Conservation (phyloP, 2,797 vertebrate species). For the Anguilla obscura region DNA sequence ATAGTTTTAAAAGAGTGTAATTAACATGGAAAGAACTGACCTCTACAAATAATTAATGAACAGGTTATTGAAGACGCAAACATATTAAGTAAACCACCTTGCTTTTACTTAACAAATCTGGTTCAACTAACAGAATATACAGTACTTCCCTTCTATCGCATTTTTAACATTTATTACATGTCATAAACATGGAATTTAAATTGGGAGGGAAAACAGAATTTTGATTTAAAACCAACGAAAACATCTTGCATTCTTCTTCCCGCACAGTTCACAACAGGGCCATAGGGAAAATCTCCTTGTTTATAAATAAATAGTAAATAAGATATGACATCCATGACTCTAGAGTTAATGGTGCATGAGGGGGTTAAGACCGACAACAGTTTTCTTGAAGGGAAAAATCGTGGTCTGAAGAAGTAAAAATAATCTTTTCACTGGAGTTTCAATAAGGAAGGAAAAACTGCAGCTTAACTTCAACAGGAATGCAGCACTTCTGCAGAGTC, state of each 20-base stretch:
- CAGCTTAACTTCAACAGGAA: neutral
- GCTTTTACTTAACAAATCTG: neutral
- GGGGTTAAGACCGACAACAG: neutral
- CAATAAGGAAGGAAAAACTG: neutral
- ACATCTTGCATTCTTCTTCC: neutral
- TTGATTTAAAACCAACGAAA: neutral
- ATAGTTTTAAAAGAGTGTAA: slow-evolving; percentile 1
- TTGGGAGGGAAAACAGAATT: neutral
- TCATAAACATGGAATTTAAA: neutral
- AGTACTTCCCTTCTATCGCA: neutral
- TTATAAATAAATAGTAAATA: neutral
- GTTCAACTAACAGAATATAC: neutral
- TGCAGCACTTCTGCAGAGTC: neutral
- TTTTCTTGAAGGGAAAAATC: neutral
- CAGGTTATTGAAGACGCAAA: neutral
- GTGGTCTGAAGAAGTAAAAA: neutral
- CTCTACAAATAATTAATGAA: slow-evolving; percentile 30
- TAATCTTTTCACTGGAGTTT: neutral
- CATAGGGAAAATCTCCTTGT: neutral
- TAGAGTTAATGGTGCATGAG: neutral
- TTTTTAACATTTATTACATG: neutral
- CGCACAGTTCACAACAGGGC: neutral
- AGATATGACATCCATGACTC: neutral
- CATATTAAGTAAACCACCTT: neutral
- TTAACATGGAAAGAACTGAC: slow-evolving; percentile 12